These are phyloP conservation scores for Dendrolimus pini DNA, from an alignment of 2,888 invertebrate species.

Conservation along the genomic window DNA sequence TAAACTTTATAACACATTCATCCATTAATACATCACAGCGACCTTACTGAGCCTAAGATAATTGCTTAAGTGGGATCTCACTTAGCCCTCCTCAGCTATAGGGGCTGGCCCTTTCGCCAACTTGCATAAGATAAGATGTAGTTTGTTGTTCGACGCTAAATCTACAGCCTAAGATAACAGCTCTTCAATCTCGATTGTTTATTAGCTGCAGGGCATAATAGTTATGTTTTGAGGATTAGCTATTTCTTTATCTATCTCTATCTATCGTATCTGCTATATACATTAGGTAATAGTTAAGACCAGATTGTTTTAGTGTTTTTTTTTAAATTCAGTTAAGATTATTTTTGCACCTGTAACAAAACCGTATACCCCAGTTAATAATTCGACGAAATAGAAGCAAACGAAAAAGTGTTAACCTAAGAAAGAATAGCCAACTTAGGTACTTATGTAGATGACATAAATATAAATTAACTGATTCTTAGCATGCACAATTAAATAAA, in stretches of 20 bases:
- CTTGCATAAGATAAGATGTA: conserved; percentile 40
- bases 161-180: conserved; percentile 54
- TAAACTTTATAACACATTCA: conserved; percentile 2
- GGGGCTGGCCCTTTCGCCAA: conserved; percentile 24
- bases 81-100: conserved; percentile 16
- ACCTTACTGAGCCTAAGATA: conserved; percentile 25
- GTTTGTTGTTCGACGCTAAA: conserved; percentile 40
- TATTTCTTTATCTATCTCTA: neutral
- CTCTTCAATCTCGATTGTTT: conserved; percentile 3
- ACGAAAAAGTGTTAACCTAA: too few species aligned
- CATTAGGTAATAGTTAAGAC: too few species aligned
- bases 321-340: too few species aligned
- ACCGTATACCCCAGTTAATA: too few species aligned
- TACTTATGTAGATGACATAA: too few species aligned
- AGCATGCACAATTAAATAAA: too few species aligned
- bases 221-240: neutral
- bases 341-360: too few species aligned
- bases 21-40: conserved; percentile 14
- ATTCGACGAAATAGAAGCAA: too few species aligned
- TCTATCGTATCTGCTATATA: too few species aligned
- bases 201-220: conserved; percentile 5
- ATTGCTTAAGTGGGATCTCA: conserved; percentile 47
- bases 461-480: too few species aligned
- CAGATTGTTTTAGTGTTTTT: too few species aligned
- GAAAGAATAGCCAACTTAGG: too few species aligned